These are phyloP conservation scores for Chanos chanos DNA, from an alignment of 2,797 vertebrate species.

Conservation along the genomic window DNA sequence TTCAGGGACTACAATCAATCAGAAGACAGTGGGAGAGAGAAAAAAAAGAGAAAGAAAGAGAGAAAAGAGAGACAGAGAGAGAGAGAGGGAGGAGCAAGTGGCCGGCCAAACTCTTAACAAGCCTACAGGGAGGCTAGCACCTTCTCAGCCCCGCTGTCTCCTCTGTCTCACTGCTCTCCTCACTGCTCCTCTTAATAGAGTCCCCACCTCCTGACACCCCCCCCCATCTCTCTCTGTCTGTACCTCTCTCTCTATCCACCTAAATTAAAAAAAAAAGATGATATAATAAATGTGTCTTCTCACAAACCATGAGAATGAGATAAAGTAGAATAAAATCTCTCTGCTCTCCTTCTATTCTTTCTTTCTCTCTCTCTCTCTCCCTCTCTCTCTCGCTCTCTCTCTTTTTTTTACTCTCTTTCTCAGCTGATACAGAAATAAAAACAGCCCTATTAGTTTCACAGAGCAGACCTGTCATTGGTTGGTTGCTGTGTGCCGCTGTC, in stretches of 20 bases:
- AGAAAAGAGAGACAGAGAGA: too few relatives aligned
- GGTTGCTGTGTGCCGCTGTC: too few relatives aligned
- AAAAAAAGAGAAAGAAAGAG: background rate
- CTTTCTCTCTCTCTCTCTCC: too few relatives aligned
- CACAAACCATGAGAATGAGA: slow-evolving; percentile 11
- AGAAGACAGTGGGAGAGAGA: background rate
- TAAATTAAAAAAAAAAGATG: slow-evolving; percentile 4
- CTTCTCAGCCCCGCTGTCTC: slow-evolving; percentile 2
- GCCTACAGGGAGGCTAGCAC: slow-evolving; percentile 20
- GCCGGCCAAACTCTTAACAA: slow-evolving; percentile 23
- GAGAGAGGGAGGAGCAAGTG: background rate
- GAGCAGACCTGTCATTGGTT: too few relatives aligned
- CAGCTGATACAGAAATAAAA: slow-evolving; percentile 32
- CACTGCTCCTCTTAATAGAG: slow-evolving; percentile 23
- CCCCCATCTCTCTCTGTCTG: slow-evolving; percentile 22
- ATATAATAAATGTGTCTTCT: slow-evolving; percentile 31
- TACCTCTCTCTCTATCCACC: slow-evolving; percentile 7
- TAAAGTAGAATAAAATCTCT: slow-evolving; percentile 17
- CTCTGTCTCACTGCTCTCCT: background rate
- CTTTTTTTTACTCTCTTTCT: background rate
- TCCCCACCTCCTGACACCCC: too few relatives aligned
- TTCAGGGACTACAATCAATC: slow-evolving; percentile 34
- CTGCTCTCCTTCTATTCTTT: slow-evolving; percentile 4
- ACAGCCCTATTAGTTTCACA: slow-evolving; percentile 36
- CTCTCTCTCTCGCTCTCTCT: too few relatives aligned